These are phyloP conservation scores for Blennius ocellaris DNA, from an alignment of 2,113 vertebrate genomes.

Conservation along the genomic window DNA sequence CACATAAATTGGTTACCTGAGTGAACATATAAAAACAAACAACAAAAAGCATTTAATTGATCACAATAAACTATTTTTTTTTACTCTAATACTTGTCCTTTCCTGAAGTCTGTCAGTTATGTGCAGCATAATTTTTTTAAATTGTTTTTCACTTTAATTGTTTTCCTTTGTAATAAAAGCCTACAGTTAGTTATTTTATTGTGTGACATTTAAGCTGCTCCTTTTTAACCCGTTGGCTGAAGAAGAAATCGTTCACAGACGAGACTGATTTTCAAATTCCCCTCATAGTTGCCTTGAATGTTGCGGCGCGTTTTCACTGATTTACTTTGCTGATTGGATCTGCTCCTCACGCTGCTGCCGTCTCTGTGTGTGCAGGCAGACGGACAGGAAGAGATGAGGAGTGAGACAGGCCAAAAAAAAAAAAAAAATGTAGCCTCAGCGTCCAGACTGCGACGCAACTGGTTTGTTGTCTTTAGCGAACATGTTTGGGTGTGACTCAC, in stretches of 20 bases:
- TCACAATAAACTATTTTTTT: no score
- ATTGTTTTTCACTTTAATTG: no score
- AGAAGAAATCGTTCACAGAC: slow-evolving; percentile 1
- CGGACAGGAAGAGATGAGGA: slow-evolving; percentile 44
- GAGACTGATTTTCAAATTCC: slow-evolving; percentile 1
- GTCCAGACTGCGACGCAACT: slow-evolving; percentile 64
- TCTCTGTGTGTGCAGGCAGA: slow-evolving; percentile 35
- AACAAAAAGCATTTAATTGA: no score
- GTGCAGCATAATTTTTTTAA: no score
- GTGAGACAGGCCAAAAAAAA: slow-evolving; percentile 11
- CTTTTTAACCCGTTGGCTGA: background rate
- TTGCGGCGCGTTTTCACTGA: slow-evolving; percentile 10
- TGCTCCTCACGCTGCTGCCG: slow-evolving; percentile 44
- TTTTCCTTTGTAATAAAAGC: no score
- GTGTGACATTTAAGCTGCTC: slow-evolving; percentile 1
- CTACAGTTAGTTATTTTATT: background rate
- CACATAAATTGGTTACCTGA: no score
- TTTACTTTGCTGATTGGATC: slow-evolving; percentile 31
- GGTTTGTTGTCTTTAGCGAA: slow-evolving; percentile 73
- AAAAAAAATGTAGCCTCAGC: slow-evolving; percentile 58
- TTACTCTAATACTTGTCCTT: no score
- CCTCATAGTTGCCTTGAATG: slow-evolving; percentile 17
- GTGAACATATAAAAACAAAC: no score
- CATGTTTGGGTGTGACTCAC: slow-evolving; percentile 72
- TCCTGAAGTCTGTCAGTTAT: no score